Base-by-base conservation (phyloP, 2,113 vertebrate genomes). In the Protobothrops flavoviridis region DNA sequence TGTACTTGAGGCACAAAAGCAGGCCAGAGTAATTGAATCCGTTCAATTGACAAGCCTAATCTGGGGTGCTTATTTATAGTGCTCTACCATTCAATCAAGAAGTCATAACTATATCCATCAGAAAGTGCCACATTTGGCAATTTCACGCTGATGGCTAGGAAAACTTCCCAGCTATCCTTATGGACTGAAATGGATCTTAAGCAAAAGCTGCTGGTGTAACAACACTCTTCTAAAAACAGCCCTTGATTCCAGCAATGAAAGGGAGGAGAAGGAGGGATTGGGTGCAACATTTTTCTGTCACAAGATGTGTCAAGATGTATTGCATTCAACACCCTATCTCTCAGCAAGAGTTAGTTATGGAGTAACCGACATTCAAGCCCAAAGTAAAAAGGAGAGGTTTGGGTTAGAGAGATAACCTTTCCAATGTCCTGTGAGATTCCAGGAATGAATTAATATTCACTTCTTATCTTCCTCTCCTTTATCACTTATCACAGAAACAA, bases 401-500 rank as follows among this genome's bases (percentile, higher is more conserved):
- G 85, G 92, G 61, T 85, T 90, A 61, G 55, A 86, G 33, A 91
- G 95, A 93, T 91, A 95, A 94, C 93, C 90, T 53, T 92, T 93
- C 91, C 89, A 74, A 91, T 20, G 90, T 93, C 93, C 94, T 87
- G 15, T 74, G 95, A 87, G 69, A 88, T 91, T 93, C 93, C 1
- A 87, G 92, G 94, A 93, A 93, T 94, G 92, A 96, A 95, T 94
- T 90, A 96, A 93, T 93, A 24, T 89, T 48, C 85, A 50, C 74
- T 11, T 11, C 87, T 92, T 9, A 92, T 89, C 29, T 59, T 45
- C 5, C 23, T 59, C 21, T 86, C 92, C 86, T 39, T 91, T 92
- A 94, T 92, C 93, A 0, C 55, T 90, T 92, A 95, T 91, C 93
- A 87, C 23, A 90, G 95, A 92, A 94, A 96, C 94, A 96, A 96